Base-by-base conservation (phyloP, 2,888 invertebrate species). In the Unio pictorum region DNA sequence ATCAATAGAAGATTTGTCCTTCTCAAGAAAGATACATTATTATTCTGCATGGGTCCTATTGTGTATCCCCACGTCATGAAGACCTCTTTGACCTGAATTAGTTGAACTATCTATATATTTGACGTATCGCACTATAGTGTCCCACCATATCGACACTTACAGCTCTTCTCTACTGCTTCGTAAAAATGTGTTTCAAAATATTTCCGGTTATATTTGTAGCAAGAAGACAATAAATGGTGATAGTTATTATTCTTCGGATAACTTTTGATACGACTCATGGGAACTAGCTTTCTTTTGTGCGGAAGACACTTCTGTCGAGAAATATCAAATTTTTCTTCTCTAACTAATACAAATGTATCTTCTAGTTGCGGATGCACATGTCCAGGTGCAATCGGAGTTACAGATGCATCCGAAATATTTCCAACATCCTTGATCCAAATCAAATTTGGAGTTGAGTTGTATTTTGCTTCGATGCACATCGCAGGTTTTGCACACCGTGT, bases 401-500 rank as follows among this genome's bases (percentile, higher is more conserved):
- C 83, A 83, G 23, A 68, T 66, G 63, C 83, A 83, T 20, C 76
- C 68, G 45, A 11, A 15, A 62, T 78, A 82, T 11, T 72, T 71
- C 63, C 69, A 73, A 61, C 82, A 81, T 30, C 69, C 81, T 34
- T 78, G 70, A 15, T 67, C 64, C 6, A 83, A 59, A 30, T 73
- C 67, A 69, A 83, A 83, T 34, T 68, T 66, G 6, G 74, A 71
- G 18, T 79, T 73, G 0, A 80, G 80, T 28, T 69, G 65, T 11
- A 63, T 54, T 55, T 58, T 64, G 18, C 63, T 65, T 15, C 70
- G 73, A 34, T 66, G 58, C 4, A 77, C 69, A 15, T 72, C 66
- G 72, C 86, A 86, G 55, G 61, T 73, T 26, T 65, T 64, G 58
- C 86, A 84, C 1, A 81, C 83, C 8, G 75, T 76, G 6, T 64